Conservation (phyloP, 2,888 invertebrate species). For the Drosophila rellima region DNA sequence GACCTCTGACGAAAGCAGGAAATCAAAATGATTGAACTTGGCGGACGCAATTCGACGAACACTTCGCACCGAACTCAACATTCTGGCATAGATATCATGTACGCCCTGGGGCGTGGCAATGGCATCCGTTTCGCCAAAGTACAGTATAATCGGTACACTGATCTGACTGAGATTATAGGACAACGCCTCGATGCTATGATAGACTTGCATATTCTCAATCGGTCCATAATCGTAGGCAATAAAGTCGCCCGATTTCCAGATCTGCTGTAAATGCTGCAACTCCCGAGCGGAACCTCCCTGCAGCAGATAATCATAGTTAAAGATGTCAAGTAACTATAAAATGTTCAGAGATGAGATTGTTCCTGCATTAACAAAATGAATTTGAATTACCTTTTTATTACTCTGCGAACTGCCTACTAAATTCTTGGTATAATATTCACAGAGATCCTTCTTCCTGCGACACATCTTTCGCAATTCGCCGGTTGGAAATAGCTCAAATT, state of each 20-base stretch:
- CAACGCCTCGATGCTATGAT: slow-evolving; percentile 70
- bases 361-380: no score
- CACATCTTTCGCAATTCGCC: slow-evolving; percentile 60
- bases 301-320: slow-evolving; percentile 75
- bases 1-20: slow-evolving; percentile 70
- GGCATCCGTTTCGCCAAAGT: slow-evolving; percentile 81
- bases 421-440: slow-evolving; percentile 63
- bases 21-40: slow-evolving; percentile 83
- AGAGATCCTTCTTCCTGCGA: slow-evolving; percentile 49
- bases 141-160: slow-evolving; percentile 72
- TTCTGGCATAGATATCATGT: slow-evolving; percentile 74
- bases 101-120: slow-evolving; percentile 80
- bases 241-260: slow-evolving; percentile 83
- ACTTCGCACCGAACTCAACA: slow-evolving; percentile 66
- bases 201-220: slow-evolving; percentile 68
- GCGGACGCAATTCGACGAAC: slow-evolving; percentile 70
- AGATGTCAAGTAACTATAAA: slow-evolving; percentile 70
- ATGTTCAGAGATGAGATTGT: neutral
- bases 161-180: slow-evolving; percentile 72
- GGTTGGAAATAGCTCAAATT: slow-evolving; percentile 60
- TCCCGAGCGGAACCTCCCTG: slow-evolving; percentile 80
- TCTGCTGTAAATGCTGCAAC: slow-evolving; percentile 77
- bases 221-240: slow-evolving; percentile 80
- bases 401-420: slow-evolving; percentile 62
- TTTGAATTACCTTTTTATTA: slow-evolving; percentile 54